Base-by-base conservation (phyloP, 2,113 vertebrate genomes). In the Dromiciops gliroides region DNA sequence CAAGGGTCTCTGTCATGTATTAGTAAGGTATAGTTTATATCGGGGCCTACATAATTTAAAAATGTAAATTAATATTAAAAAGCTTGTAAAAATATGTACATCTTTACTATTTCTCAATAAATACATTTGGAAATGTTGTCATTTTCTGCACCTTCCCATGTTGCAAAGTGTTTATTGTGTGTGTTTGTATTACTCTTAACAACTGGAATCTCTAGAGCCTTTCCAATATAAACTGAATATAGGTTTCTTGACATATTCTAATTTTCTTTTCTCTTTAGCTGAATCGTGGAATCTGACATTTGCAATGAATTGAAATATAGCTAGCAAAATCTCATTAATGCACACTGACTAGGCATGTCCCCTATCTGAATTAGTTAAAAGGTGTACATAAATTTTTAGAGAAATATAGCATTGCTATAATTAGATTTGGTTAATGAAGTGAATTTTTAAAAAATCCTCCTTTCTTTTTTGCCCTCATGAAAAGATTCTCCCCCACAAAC, bases 81-180 rank as follows among this genome's bases (percentile, higher is more conserved):
- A 98, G 98, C 98, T 98, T 99, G 98, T 99, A 98, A 98, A 99
- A 98, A 98, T 98, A 98, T 99, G 98, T 99, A 98, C 98, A 98
- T 99, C 98, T 98, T 98, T 98, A 98, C 98, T 98, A 97, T 98
- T 98, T 99, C 98, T 98, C 98, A 99, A 99, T 99, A 99, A 99
- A 99, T 98, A 98, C 97, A 98, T 97, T 98, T 98, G 98, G 97
- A 99, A 98, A 98, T 98, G 97, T 97, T 97, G 96, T 97, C 94
- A 96, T 98, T 98, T 98, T 98, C 98, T 98, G 98, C 97, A 98
- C 95, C 95, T 60, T 97, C 94, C 16, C n/a, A 56, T 94, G 96
- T 97, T 97, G 95, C 94, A 97, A 97, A 92, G 94, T 97, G 92
- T 94, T 96, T 97, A 53, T 90, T 96, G n/a, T 98, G 24, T 97